Conservation (phyloP, 2,888 invertebrate species). For the Platycheirus albimanus region DNA sequence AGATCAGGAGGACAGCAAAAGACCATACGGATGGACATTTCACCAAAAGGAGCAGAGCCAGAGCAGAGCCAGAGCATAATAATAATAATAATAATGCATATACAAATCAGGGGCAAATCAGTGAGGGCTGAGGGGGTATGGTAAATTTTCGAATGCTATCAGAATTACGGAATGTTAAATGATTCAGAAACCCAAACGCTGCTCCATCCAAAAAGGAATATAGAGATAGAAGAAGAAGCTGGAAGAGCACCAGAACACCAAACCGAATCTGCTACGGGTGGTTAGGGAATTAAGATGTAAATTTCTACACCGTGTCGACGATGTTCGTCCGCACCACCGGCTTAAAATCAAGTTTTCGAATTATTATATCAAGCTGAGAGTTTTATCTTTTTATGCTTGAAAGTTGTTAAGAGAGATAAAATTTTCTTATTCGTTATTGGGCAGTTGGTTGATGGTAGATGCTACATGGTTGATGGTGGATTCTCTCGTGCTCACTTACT, state of each 20-base stretch:
- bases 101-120: constrained; percentile 39
- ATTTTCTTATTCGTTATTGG: constrained; percentile 73
- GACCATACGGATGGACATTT: constrained; percentile 54
- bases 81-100: constrained; percentile 64
- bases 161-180: constrained; percentile 74
- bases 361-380: constrained; percentile 75
- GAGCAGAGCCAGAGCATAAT: constrained; percentile 47
- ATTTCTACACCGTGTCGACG: constrained; percentile 74
- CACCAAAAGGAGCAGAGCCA: constrained; percentile 37
- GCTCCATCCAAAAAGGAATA: constrained; percentile 1
- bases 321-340: constrained; percentile 74
- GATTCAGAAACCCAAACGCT: constrained; percentile 57
- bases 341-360: constrained; percentile 74
- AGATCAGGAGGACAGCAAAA: constrained; percentile 69
- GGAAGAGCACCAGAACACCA: constrained; percentile 37
- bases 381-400: constrained; percentile 74
- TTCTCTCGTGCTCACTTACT: constrained; percentile 71
- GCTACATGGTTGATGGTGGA: constrained; percentile 12
- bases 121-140: neutral
- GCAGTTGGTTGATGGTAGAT: neutral
- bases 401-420: constrained; percentile 74
- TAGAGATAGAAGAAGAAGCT: constrained; percentile 23
- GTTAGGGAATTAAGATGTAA: constrained; percentile 75
- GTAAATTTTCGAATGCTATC: constrained; percentile 51
- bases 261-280: constrained; percentile 72